A percentile compares a stretch with the other conserved stretches of the same genome.
Conservation (phyloP, 2,113 vertebrate genomes). For the Labeo catla region DNA sequence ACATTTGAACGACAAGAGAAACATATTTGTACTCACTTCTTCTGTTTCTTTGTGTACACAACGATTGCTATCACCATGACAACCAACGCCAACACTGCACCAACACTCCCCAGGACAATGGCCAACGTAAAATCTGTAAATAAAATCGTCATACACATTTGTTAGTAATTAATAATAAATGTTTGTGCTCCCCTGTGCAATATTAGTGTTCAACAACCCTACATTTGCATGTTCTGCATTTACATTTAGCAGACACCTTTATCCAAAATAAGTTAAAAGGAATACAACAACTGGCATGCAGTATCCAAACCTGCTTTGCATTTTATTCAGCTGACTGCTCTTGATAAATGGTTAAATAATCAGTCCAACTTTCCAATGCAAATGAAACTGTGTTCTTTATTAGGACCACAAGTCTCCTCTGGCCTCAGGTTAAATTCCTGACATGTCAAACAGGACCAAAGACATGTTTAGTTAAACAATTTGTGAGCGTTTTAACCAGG, state of each 20-base stretch:
- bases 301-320: background rate
- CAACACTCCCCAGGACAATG: slow-evolving; percentile 61
- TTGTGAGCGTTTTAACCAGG: background rate
- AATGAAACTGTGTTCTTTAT: background rate
- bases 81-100: slow-evolving; percentile 50
- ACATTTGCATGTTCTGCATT: background rate
- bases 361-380: background rate
- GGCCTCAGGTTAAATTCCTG: background rate
- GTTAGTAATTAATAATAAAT: background rate
- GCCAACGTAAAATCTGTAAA: slow-evolving; percentile 59
- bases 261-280: background rate
- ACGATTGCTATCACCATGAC: slow-evolving; percentile 54
- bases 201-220: too few species aligned
- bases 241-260: background rate
- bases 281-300: background rate
- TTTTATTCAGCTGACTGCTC: background rate
- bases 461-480: background rate
- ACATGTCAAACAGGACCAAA: background rate
- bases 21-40: slow-evolving; percentile 51
- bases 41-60: slow-evolving; percentile 58
- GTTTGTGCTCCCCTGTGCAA: too few species aligned
- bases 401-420: background rate
- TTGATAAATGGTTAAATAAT: slow-evolving; percentile 2
- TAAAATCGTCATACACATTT: background rate
- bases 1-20: background rate